These are phyloP conservation scores for Cyprinella venusta DNA, from an alignment of 2,797 vertebrate species.

Conservation along the genomic window DNA sequence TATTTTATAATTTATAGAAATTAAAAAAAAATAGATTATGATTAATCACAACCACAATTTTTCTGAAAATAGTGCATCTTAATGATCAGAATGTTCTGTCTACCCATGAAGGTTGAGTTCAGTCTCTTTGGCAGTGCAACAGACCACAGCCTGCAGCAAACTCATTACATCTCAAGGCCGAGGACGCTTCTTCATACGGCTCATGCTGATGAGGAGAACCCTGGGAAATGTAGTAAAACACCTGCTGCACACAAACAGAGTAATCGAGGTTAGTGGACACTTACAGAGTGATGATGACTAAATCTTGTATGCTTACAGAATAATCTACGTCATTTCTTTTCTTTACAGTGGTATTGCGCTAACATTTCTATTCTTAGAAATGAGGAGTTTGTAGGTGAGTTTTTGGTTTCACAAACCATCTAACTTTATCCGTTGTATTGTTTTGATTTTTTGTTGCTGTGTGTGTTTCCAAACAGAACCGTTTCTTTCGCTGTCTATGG, in stretches of 20 bases:
- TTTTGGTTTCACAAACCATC: neutral
- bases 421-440: neutral
- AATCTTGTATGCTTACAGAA: neutral
- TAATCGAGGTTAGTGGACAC: conserved; percentile 73
- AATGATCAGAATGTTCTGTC: conserved; percentile 6
- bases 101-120: conserved; percentile 68
- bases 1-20: too few relatives aligned
- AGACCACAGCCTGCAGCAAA: conserved; percentile 73
- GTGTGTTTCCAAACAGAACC: conserved; percentile 72
- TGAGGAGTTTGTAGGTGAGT: conserved; percentile 80
- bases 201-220: conserved; percentile 78
- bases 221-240: conserved; percentile 75
- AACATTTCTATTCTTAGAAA: conserved; percentile 77
- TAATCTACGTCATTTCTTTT: neutral
- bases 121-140: conserved; percentile 75
- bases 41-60: neutral
- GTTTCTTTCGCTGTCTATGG: conserved; percentile 81
- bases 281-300: neutral
- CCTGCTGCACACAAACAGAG: conserved; percentile 73
- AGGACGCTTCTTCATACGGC: conserved; percentile 81
- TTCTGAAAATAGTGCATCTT: neutral
- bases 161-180: conserved; percentile 78
- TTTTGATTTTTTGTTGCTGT: neutral
- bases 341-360: conserved; percentile 81
- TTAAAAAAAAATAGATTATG: neutral